phyloP scores from a whole-genome alignment of 2,113 vertebrate species.

The Nothocercus julius region DNA sequence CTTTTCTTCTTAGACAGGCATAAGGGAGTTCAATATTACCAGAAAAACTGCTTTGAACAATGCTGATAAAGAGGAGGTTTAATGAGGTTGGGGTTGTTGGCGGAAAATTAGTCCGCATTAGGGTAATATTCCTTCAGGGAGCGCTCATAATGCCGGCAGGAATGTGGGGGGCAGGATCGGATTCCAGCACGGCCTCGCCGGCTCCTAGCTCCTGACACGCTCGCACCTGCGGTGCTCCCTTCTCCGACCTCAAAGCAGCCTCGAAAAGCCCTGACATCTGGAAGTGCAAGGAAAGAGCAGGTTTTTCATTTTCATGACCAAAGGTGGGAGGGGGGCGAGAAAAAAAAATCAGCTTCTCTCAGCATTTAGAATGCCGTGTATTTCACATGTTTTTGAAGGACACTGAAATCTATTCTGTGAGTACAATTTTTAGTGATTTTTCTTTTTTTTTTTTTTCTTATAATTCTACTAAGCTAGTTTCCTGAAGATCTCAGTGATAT shows the following conservation, averaged over 20 bases:
- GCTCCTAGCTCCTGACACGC: constrained; percentile 58
- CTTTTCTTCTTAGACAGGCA: background rate
- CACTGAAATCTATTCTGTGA: background rate
- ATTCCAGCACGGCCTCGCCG: constrained; percentile 62
- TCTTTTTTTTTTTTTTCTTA: background rate
- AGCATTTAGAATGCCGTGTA: background rate
- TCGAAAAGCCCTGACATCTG: constrained; percentile 75
- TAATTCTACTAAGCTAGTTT: background rate
- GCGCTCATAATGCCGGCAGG: constrained; percentile 75
- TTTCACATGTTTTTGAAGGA: background rate
- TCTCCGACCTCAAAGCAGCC: constrained; percentile 69
- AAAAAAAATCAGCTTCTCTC: background rate
- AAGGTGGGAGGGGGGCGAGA: background rate
- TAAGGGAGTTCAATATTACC: constrained; percentile 36
- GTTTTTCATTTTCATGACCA: constrained; percentile 56
- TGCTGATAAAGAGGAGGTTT: constrained; percentile 58
- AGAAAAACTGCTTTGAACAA: constrained; percentile 65
- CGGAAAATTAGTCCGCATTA: constrained; percentile 70
- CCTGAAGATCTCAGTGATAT: background rate
- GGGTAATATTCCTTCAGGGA: constrained; percentile 76
- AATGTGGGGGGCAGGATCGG: constrained; percentile 75
- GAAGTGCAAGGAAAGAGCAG: constrained; percentile 55
- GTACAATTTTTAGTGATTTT: background rate
- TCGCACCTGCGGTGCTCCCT: constrained; percentile 80
- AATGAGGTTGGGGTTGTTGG: constrained; percentile 66